Conservation (phyloP, 2,888 invertebrate species). For the Falcaria lacertinaria region DNA sequence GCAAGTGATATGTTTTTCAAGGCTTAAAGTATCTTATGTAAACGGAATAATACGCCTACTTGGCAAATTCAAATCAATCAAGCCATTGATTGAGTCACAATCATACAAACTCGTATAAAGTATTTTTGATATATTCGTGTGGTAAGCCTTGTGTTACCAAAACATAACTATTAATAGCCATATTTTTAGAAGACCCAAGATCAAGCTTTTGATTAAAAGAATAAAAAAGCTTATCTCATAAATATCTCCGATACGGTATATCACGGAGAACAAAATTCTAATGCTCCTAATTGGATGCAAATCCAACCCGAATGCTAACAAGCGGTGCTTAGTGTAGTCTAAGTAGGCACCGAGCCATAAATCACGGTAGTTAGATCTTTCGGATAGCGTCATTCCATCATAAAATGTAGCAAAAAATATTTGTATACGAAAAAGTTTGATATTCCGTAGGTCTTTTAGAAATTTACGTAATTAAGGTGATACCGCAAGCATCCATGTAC, state of each 20-base stretch:
- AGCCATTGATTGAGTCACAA: too few relatives aligned
- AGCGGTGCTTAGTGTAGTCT: conserved; percentile 50
- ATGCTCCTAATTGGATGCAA: conserved; percentile 67
- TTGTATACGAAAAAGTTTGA: not conserved
- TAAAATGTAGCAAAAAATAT: conserved; percentile 34
- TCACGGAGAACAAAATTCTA: conserved; percentile 46
- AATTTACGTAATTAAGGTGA: too few relatives aligned
- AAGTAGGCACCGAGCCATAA: conserved; percentile 49
- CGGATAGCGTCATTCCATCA: conserved; percentile 54
- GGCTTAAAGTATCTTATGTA: too few relatives aligned
- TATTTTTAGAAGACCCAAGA: not conserved
- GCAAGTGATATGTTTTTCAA: too few relatives aligned
- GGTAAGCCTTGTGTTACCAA: too few relatives aligned
- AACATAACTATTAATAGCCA: too few relatives aligned
- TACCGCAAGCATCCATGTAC: too few relatives aligned
- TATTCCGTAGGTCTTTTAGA: not conserved
- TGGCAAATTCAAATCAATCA: too few relatives aligned
- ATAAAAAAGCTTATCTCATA: conserved; percentile 11
- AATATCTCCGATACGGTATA: conserved; percentile 45
- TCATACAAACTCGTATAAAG: too few relatives aligned
- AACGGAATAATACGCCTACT: too few relatives aligned
- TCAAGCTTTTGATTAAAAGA: conserved; percentile 4
- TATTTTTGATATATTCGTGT: too few relatives aligned
- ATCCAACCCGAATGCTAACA: conserved; percentile 68
- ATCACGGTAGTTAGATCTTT: conserved; percentile 61